Conservation (phyloP, 2,797 vertebrate genomes). For the Heteromormyrus szaboi region DNA sequence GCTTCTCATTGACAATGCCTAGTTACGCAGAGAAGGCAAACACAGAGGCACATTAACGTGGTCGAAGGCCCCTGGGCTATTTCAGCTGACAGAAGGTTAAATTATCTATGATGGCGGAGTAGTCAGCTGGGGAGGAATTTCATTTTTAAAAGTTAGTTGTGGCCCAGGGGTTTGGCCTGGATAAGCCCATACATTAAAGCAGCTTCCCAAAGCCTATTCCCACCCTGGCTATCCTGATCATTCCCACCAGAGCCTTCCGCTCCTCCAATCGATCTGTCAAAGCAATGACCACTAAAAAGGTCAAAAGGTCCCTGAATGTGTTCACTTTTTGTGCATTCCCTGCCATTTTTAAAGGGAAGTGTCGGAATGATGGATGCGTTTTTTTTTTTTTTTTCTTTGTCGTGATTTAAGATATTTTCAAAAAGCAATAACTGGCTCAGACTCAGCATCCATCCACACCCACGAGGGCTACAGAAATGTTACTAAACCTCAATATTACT, state of each 20-base stretch:
- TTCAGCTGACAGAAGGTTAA: not conserved
- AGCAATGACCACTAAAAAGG: not conserved
- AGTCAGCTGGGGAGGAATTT: not conserved
- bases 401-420: not conserved
- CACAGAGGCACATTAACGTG: not conserved
- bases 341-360: not conserved
- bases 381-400: not conserved
- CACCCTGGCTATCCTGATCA: not conserved
- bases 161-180: not conserved
- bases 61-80: not conserved
- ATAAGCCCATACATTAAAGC: not conserved
- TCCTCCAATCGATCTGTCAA: not conserved
- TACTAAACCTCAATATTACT: not conserved
- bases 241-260: not conserved
- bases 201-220: not conserved
- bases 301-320: not conserved
- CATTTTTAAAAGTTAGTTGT: not conserved
- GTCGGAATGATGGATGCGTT: not conserved
- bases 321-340: not conserved
- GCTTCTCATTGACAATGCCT: constrained; percentile 86
- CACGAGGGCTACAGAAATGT: not conserved
- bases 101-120: not conserved
- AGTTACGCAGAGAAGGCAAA: constrained; percentile 9
- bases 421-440: not conserved
- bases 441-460: not conserved